Base-by-base conservation (phyloP, 2,113 vertebrate genomes). In the Leucosticte australis region DNA sequence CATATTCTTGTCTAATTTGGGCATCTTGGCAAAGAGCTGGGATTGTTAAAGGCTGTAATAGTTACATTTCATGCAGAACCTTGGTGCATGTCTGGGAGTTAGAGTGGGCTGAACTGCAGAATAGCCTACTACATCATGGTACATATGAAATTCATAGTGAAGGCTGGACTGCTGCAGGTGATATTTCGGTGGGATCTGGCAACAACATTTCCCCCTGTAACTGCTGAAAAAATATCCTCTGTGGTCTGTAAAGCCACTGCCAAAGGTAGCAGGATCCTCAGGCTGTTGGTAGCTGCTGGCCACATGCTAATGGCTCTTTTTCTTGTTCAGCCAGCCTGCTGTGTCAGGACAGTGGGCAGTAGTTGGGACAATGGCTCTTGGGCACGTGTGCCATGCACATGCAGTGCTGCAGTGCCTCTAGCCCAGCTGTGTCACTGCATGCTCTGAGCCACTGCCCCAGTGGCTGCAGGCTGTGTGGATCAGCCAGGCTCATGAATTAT, bases 281-380 rank as follows among this genome's bases (percentile, higher is more conserved):
- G 0, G 31, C 62, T 73, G 13, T 30, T 24, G 31, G 16, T 55
- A 19, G 89, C 31, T 89, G 46, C 63, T 7, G 18, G 7, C 26
- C 49, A 24, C 6, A 0, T 21, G 24, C 35, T 37, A 1, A 6
- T 28, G 14, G 13, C 41, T 18, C 11, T 49, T 70, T 63, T 15
- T 9, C 37, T 37, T 46, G n/a, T 41, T 53, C 23, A 39, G 62
- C 13, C 31, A 27, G 37, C 6, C 10, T 8, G 39, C 42, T 59
- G 55, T 63, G n/a, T 35, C 64, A 47, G 80, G 33, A 37, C 47
- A 35, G 39, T 10, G 24, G 37, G 15, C 39, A 23, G 47, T 1
- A 12, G 52, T 0, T 23, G 44, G 44, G 69, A 4, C 35, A 5
- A 0, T 3, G 35, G 24, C 44, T 55, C 46, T 8, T 2, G 55